Evolutionary conservation across 2,888 invertebrate genomes (phyloP).

Genomic region (Herminia tarsipennalis): DNA sequence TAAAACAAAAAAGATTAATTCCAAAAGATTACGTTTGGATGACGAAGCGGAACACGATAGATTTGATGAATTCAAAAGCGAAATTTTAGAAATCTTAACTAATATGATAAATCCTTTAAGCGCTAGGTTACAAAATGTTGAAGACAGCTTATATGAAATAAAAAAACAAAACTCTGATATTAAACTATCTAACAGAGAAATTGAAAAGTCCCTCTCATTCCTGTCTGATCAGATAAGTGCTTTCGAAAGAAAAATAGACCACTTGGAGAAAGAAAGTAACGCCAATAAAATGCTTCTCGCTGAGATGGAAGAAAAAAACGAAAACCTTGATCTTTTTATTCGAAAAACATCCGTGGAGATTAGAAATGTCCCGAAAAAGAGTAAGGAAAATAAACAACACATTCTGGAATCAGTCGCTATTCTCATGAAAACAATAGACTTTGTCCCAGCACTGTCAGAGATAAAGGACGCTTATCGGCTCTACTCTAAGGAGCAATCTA

Average conservation of each 20-base stretch:
- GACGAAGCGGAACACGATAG: no score
- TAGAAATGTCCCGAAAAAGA: not conserved
- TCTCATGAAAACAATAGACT: not conserved
- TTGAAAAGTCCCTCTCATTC: not conserved
- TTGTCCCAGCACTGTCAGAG: not conserved
- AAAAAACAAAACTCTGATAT: no score
- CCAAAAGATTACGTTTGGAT: no score
- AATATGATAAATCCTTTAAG: no score
- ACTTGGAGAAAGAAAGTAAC: not conserved
- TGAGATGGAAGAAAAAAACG: not conserved
- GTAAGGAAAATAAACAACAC: slow-evolving; percentile 1
- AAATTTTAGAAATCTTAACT: no score
- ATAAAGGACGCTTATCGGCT: not conserved
- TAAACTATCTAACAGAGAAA: not conserved
- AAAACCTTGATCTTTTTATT: not conserved
- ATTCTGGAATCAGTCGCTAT: not conserved
- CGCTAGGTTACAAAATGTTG: no score
- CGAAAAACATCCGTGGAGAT: not conserved
- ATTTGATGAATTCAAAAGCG: no score
- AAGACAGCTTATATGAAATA: no score
- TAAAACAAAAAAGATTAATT: no score
- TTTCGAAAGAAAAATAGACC: not conserved
- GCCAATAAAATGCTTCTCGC: not conserved
- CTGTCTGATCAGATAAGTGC: not conserved
- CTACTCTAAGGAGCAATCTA: not conserved